These are phyloP conservation scores for Seriola aureovittata DNA, from an alignment of 2,113 vertebrate species.

Conservation along the genomic window DNA sequence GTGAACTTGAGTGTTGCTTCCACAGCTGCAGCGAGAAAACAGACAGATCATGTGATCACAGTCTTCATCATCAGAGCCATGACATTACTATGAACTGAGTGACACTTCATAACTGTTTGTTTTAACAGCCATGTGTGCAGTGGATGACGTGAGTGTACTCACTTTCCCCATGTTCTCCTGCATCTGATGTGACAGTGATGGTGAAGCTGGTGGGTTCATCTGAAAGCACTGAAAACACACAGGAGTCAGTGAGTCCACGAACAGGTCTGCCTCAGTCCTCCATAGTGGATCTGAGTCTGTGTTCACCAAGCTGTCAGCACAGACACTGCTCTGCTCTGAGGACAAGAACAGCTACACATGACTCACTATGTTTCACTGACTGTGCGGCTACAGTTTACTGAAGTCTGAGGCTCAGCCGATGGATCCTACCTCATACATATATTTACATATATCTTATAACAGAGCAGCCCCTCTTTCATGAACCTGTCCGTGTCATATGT, in stretches of 20 bases:
- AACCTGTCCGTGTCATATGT: too few species aligned
- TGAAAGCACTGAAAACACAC: slow-evolving; percentile 88
- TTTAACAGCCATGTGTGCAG: not conserved
- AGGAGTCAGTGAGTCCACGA: not conserved
- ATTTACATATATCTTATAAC: too few species aligned
- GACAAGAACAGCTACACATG: too few species aligned
- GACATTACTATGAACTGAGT: not conserved
- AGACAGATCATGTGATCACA: not conserved
- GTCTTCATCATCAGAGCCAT: not conserved
- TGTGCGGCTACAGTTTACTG: too few species aligned
- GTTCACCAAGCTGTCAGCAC: too few species aligned
- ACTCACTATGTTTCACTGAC: too few species aligned
- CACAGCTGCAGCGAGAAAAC: slow-evolving; percentile 85
- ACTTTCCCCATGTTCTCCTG: slow-evolving; percentile 94
- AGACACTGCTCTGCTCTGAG: too few species aligned
- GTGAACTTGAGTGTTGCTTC: slow-evolving; percentile 96
- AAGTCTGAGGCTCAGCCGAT: too few species aligned
- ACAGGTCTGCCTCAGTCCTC: not conserved
- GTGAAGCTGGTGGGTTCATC: slow-evolving; percentile 94
- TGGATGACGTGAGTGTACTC: slow-evolving; percentile 73
- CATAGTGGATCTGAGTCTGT: too few species aligned
- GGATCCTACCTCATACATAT: too few species aligned
- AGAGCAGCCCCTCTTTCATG: too few species aligned
- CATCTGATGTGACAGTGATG: slow-evolving; percentile 96
- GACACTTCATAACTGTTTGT: not conserved